These are phyloP conservation scores for Calameuta idolon DNA, from an alignment of 2,888 invertebrate genomes.

Conservation along the genomic window DNA sequence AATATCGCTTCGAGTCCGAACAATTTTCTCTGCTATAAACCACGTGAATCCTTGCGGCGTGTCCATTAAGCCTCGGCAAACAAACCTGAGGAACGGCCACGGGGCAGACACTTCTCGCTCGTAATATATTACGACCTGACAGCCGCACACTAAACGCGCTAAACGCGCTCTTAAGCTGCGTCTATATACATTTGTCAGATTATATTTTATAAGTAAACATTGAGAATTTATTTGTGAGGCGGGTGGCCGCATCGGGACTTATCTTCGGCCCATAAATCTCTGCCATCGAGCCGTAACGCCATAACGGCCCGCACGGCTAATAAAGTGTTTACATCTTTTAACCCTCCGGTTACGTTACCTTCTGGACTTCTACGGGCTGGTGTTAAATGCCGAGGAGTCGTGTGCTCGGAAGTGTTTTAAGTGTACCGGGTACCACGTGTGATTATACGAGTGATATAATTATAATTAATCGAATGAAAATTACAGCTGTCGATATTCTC, in stretches of 20 bases:
- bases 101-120: slow-evolving; percentile 42
- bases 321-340: slow-evolving; percentile 16
- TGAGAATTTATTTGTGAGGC: slow-evolving; percentile 36
- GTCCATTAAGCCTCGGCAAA: slow-evolving; percentile 57
- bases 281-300: slow-evolving; percentile 5
- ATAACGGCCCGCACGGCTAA: slow-evolving; percentile 12
- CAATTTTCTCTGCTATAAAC: slow-evolving; percentile 50
- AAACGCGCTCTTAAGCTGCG: slow-evolving; percentile 24
- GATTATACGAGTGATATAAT: too few relatives aligned
- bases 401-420: too few relatives aligned
- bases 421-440: too few relatives aligned
- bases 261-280: slow-evolving; percentile 29
- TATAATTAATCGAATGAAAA: too few relatives aligned
- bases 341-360: not conserved
- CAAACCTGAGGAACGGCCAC: slow-evolving; percentile 52
- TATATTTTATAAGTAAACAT: slow-evolving; percentile 50
- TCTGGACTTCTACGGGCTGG: too few relatives aligned
- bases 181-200: slow-evolving; percentile 40
- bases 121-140: slow-evolving; percentile 53
- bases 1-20: slow-evolving; percentile 52
- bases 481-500: too few relatives aligned
- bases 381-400: not conserved
- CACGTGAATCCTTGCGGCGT: slow-evolving; percentile 49
- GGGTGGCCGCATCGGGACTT: slow-evolving; percentile 17
- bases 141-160: slow-evolving; percentile 40